Percentiles rank a stretch among this genome's conserved stretches.
Evolutionary conservation across 2,113 vertebrate genomes (phyloP).

Genomic region (Dicaeum eximium): DNA sequence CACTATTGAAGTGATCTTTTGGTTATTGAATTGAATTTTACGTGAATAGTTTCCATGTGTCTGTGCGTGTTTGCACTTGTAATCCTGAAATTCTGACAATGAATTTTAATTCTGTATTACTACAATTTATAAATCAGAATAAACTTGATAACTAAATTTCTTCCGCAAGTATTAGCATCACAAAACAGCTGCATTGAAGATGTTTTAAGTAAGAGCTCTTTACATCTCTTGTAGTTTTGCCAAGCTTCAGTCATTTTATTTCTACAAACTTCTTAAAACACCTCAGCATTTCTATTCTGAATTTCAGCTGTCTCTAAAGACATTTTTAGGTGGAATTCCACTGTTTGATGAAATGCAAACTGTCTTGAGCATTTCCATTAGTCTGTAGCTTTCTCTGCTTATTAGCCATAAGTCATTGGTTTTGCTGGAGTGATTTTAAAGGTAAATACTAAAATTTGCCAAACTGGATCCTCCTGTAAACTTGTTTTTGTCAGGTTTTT

Average conservation of each 20-base stretch:
- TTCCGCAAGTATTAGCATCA: background rate
- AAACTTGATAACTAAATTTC: background rate
- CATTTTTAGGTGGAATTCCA: background rate
- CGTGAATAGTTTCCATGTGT: background rate
- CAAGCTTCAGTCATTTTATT: background rate
- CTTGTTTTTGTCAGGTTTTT: background rate
- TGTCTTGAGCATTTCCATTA: background rate
- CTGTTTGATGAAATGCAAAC: background rate
- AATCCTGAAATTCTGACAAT: background rate
- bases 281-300: background rate
- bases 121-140: background rate
- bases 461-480: background rate
- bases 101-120: background rate
- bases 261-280: background rate
- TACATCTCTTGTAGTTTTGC: background rate
- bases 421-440: background rate
- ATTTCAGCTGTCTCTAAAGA: background rate
- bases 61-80: background rate
- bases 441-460: background rate
- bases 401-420: background rate
- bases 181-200: background rate
- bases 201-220: constrained; percentile 31
- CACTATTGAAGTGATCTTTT: background rate
- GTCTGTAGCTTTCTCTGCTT: background rate
- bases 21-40: background rate